phyloP scores from a whole-genome alignment of 2,113 vertebrate genomes.

The Vulpes ferrilata region DNA sequence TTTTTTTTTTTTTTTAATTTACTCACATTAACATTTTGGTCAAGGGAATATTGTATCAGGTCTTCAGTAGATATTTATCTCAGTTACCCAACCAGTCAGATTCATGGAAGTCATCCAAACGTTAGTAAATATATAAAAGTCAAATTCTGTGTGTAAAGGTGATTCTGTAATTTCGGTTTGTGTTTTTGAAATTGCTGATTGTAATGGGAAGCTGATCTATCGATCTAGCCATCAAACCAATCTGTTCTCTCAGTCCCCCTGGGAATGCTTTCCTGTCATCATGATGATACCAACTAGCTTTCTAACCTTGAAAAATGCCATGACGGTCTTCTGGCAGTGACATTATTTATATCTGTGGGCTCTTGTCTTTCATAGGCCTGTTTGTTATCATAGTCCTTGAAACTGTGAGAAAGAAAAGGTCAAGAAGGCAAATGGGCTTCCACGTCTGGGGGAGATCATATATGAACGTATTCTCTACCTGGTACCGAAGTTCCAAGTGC shows the following conservation, averaged over 20 bases:
- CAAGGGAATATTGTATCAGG: neutral
- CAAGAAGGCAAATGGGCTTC: neutral
- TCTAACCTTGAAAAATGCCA: neutral
- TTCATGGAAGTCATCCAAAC: neutral
- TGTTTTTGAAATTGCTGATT: neutral
- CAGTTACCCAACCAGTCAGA: neutral
- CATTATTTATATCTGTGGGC: neutral
- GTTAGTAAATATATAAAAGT: neutral
- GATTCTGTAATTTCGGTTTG: neutral
- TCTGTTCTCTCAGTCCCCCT: neutral
- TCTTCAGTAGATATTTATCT: neutral
- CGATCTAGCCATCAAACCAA: neutral
- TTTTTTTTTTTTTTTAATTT: neutral
- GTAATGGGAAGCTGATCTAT: neutral
- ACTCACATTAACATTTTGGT: neutral
- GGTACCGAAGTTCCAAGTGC: slow-evolving; percentile 97
- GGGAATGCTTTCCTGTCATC: neutral
- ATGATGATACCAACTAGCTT: neutral
- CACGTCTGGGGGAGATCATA: no score
- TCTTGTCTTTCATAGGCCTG: neutral
- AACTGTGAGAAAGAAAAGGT: neutral
- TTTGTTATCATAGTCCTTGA: neutral
- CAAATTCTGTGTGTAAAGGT: neutral
- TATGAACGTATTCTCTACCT: slow-evolving; percentile 86
- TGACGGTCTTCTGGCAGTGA: neutral